phyloP scores from a whole-genome alignment of 2,888 invertebrate genomes.

The Luperina nickerlii region DNA sequence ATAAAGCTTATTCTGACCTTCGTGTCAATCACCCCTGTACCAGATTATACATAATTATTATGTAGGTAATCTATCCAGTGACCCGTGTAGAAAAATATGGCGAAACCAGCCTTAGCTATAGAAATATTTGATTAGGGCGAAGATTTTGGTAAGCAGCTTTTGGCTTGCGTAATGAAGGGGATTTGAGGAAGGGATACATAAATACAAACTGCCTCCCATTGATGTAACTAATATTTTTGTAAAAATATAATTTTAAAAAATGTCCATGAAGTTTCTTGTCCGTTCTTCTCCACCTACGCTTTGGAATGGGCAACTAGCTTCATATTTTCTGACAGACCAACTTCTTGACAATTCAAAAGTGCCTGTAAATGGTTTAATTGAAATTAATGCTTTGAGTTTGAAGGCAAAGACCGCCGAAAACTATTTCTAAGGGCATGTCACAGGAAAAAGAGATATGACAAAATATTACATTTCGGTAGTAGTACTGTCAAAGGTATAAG shows the following conservation, averaged over 20 bases:
- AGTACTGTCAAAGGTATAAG: not conserved
- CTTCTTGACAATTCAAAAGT: too few relatives aligned
- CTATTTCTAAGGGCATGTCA: not conserved
- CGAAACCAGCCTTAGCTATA: not conserved
- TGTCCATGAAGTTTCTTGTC: too few relatives aligned
- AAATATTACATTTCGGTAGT: not conserved
- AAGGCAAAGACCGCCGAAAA: not conserved
- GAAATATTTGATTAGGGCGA: not conserved
- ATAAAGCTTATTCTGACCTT: slow-evolving; percentile 35
- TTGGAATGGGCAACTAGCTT: too few relatives aligned
- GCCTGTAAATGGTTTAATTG: too few relatives aligned
- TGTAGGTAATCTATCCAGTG: slow-evolving; percentile 13
- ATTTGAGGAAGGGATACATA: not conserved
- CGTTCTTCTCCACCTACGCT: too few relatives aligned
- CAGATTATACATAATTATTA: slow-evolving; percentile 39
- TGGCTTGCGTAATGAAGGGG: not conserved
- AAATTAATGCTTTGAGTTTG: too few relatives aligned
- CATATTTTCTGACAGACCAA: too few relatives aligned
- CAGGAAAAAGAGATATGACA: not conserved
- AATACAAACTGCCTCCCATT: not conserved
- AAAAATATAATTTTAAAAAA: too few relatives aligned
- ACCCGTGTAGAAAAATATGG: slow-evolving; percentile 12
- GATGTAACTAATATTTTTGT: too few relatives aligned
- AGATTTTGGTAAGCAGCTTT: not conserved
- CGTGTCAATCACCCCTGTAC: slow-evolving; percentile 47